phyloP scores from a whole-genome alignment of 2,888 invertebrate genomes.

The Catocala fraxini region DNA sequence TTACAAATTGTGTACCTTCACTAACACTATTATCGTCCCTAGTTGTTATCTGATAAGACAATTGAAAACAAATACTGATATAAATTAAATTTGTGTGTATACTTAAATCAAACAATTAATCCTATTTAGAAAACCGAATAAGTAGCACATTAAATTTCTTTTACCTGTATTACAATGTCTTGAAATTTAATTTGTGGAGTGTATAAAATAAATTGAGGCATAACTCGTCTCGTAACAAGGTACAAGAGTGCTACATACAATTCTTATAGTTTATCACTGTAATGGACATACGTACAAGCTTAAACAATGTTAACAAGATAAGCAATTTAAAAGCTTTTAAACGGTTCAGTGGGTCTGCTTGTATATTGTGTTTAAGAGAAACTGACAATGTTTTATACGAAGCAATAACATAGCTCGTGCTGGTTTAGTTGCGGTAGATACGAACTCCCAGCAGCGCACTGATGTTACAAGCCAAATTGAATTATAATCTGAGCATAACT shows the following conservation, averaged over 20 bases:
- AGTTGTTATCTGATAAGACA: too few relatives aligned
- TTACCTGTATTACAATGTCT: slow-evolving; percentile 4
- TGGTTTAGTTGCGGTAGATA: slow-evolving; percentile 31
- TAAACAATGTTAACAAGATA: slow-evolving; percentile 16
- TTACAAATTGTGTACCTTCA: too few relatives aligned
- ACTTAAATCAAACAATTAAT: neutral
- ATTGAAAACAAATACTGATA: too few relatives aligned
- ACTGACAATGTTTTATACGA: slow-evolving; percentile 17
- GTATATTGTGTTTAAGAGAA: slow-evolving; percentile 12
- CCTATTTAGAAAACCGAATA: neutral
- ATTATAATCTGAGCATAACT: slow-evolving; percentile 62
- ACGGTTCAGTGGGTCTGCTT: slow-evolving; percentile 12
- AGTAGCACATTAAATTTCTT: neutral
- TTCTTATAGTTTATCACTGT: slow-evolving; percentile 11
- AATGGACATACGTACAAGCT: slow-evolving; percentile 7
- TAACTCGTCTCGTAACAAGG: slow-evolving; percentile 6
- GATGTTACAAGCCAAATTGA: slow-evolving; percentile 61
- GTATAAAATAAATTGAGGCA: slow-evolving; percentile 11
- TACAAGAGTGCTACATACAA: slow-evolving; percentile 5
- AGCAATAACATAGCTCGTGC: slow-evolving; percentile 22
- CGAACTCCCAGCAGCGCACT: slow-evolving; percentile 36
- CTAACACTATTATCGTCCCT: too few relatives aligned
- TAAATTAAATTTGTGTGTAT: neutral
- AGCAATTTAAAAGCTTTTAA: slow-evolving; percentile 19
- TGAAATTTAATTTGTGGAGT: slow-evolving; percentile 8